phyloP scores from a whole-genome alignment of 1,140 invertebrate genomes.

The Stegodyphus dumicola region DNA sequence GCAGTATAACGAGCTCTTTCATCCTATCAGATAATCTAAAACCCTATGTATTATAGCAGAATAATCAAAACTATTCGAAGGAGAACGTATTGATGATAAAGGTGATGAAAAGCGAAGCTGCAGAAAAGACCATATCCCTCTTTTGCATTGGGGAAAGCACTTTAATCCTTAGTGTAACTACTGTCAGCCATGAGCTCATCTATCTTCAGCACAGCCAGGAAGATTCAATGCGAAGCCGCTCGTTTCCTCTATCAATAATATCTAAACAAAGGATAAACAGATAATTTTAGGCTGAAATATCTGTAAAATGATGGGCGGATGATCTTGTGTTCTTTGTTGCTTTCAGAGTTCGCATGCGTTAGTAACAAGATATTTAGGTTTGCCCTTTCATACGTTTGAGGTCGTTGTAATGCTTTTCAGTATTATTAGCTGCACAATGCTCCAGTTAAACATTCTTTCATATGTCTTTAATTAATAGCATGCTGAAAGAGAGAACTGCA shows the following conservation, averaged over 20 bases:
- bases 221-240: constrained; percentile 9
- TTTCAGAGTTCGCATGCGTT: too few species aligned
- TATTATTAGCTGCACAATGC: too few species aligned
- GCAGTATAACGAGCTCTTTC: not conserved
- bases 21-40: constrained; percentile 16
- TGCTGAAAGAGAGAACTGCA: too few species aligned
- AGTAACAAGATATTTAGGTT: too few species aligned
- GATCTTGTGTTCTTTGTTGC: too few species aligned
- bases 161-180: constrained; percentile 45
- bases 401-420: too few species aligned
- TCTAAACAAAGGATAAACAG: constrained; percentile 21
- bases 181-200: constrained; percentile 30
- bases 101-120: constrained; percentile 18
- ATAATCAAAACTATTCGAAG: constrained; percentile 11
- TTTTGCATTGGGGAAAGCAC: constrained; percentile 33
- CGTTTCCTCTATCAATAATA: constrained; percentile 16
- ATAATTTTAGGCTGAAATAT: not conserved
- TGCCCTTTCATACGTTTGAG: too few species aligned
- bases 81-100: constrained; percentile 35
- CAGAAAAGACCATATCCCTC: constrained; percentile 9
- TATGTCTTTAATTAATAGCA: too few species aligned
- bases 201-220: constrained; percentile 16
- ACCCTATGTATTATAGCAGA: constrained; percentile 16
- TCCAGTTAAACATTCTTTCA: too few species aligned
- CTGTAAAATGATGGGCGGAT: not conserved